Evolutionary conservation across 2,797 vertebrate species (phyloP), one percentile per base, ranked within the genome.

Genomic region (Schizopygopsis pylzovi): DNA sequence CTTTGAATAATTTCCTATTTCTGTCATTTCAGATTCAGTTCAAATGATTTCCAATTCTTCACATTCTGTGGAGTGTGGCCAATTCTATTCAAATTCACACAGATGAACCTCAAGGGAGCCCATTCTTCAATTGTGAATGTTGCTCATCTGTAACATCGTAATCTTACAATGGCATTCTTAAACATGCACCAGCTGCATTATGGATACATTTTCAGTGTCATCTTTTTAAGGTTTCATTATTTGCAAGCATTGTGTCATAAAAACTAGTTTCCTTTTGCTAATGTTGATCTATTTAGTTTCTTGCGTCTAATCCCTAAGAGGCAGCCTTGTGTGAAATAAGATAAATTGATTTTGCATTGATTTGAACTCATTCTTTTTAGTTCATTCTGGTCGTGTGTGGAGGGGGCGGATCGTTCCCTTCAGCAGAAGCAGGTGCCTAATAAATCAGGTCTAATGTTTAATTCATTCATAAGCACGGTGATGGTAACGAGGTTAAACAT

Each of bases 261-360:
- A 77, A 75, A 13, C 9, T 11, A 56, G 78, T 85, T 84, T 85
- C 68, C 84, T 49, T 80, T 80, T 22, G 22, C 77, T 81, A 85
- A 85, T 76, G 71, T 85, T 85, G 83, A 87, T 87, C 61, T 77
- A 85, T 85, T 76, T 49, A 11, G 63, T 86, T 86, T 18, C 63
- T 77, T 10, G 49, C 56, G 12, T 78, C 63, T 85, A 85, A 87
- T 85, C 71, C 76, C 59, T 75, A 75, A 84, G 82, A 84, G 20
- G 88, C 71, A 85, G 86, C 68, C 84, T 25, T 67, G 86, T 86
- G 89, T 88, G 78, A 79, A 73, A 91, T 92, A 90, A 86, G 72
- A 79, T 68, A 33, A 87, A 92, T 90, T 92, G 92, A 94, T 94
- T 93, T 89, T 88, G 79, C 90, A 94, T 92, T 92, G 93, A 94